These are phyloP conservation scores for Halyomorpha halys DNA, from an alignment of 1,140 invertebrate species.

Conservation along the genomic window DNA sequence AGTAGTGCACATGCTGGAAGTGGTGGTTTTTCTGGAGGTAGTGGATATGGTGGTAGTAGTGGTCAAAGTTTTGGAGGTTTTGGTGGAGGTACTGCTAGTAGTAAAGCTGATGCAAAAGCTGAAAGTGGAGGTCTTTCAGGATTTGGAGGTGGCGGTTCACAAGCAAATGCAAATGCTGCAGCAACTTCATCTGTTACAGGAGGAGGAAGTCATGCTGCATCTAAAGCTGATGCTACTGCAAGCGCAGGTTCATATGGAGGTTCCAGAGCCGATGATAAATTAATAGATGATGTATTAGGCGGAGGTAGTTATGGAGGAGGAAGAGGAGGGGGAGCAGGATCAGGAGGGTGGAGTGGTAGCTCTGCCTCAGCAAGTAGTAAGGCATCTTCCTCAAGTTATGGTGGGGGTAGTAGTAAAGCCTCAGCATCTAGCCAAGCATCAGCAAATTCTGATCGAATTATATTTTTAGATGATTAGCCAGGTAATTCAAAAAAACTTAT, in stretches of 20 bases:
- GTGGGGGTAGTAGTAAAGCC: constrained; percentile 12
- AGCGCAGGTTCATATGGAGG: not conserved
- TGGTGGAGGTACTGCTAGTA: not conserved
- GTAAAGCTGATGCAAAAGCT: not conserved
- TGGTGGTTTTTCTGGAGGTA: not conserved
- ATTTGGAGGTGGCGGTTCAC: too few species aligned
- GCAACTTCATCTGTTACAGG: not conserved
- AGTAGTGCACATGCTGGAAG: not conserved
- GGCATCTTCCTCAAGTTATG: constrained; percentile 5
- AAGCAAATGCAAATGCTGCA: too few species aligned
- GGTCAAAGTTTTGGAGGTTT: not conserved
- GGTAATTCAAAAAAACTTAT: too few species aligned
- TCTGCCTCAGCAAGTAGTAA: not conserved
- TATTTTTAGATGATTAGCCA: not conserved
- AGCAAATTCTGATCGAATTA: not conserved
- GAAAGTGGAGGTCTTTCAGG: too few species aligned
- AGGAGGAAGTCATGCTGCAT: not conserved
- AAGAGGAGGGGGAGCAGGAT: not conserved
- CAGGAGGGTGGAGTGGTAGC: not conserved
- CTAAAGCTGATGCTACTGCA: not conserved
- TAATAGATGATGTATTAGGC: not conserved
- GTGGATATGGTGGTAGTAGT: not conserved
- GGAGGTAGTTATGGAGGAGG: constrained; percentile 3
- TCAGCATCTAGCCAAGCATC: constrained; percentile 9
- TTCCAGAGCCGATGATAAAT: too few species aligned